Percentiles rank a stretch among this genome's conserved stretches.
phyloP scores from a whole-genome alignment of 2,888 invertebrate species.

The Proisotoma minuta region DNA sequence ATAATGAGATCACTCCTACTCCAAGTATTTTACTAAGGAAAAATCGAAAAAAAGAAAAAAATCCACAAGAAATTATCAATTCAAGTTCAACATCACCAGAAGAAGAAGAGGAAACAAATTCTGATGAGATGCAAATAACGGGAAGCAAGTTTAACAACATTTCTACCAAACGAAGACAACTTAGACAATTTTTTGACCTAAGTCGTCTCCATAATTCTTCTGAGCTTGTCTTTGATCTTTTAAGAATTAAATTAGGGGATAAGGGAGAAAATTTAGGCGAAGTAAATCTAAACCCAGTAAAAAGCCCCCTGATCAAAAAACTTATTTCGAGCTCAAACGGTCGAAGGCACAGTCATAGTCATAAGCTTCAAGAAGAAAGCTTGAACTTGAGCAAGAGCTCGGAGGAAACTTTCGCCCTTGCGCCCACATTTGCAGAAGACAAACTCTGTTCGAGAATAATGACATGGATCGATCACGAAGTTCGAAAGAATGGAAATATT shows the following conservation, averaged over 20 bases:
- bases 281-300: conserved; percentile 2
- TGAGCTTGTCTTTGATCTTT: too few relatives aligned
- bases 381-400: conserved; percentile 30
- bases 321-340: not conserved
- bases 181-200: not conserved
- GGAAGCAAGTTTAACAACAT: not conserved
- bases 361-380: conserved; percentile 5
- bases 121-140: not conserved
- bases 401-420: conserved; percentile 25
- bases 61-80: not conserved
- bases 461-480: conserved; percentile 45
- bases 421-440: conserved; percentile 12
- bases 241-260: conserved; percentile 7
- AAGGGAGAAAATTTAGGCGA: conserved; percentile 20
- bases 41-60: not conserved
- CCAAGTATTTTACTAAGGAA: too few relatives aligned
- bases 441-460: conserved; percentile 42
- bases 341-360: not conserved
- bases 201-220: not conserved
- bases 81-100: not conserved
- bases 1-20: conserved; percentile 10
- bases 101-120: not conserved
- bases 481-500: conserved; percentile 28
- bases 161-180: not conserved
- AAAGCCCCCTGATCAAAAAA: too few relatives aligned